Evolutionary conservation across 2,797 vertebrate genomes (phyloP), one percentile per base, ranked within the genome.

Genomic region (Vespertilio murinus): DNA sequence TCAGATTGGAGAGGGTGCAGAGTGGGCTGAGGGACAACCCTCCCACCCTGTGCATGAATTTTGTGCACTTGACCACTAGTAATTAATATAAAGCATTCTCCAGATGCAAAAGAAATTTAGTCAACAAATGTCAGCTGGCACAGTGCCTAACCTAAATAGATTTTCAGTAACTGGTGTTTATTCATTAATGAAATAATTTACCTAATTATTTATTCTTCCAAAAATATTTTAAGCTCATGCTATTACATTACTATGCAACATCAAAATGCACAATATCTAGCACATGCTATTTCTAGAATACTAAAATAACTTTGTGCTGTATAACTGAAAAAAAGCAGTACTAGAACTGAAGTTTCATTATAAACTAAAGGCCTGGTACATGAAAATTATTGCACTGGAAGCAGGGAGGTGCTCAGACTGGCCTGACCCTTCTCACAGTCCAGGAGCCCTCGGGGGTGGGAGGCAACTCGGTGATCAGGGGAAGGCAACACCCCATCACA

Each of bases 51-150:
- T 47, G 45, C 45, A 47, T 47, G 45, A 47, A 47, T 47, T 47
- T 47, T 47, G 45, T 47, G 45, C 45, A 47, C 45, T 13, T 12
- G 12, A 13, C 45, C 13, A 47, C 47, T 49, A 49, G 4, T 88
- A 89, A 82, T 79, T 90, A 71, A 49, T 78, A 61, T 23, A 81
- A 95, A 90, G 5, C 10, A 80, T 6, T 79, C 59, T 87, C 33
- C 1, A 65, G 23, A 6, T 96, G 7, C 3, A 42, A 78, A 87
- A 82, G 38, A 47, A 77, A 87, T 67, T 69, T 78, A 74, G 8
- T 81, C 20, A 40, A 78, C 5, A 84, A 74, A 74, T 93, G 14
- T 88, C 83, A 70, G 5, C 49, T 64, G 88, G 6, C 18, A 82
- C 2, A 67, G 33, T 38, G 33, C 1, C 54, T 90, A 18, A 25